Conservation (phyloP, 1,140 invertebrate species). For the Drosophila nebulosa region DNA sequence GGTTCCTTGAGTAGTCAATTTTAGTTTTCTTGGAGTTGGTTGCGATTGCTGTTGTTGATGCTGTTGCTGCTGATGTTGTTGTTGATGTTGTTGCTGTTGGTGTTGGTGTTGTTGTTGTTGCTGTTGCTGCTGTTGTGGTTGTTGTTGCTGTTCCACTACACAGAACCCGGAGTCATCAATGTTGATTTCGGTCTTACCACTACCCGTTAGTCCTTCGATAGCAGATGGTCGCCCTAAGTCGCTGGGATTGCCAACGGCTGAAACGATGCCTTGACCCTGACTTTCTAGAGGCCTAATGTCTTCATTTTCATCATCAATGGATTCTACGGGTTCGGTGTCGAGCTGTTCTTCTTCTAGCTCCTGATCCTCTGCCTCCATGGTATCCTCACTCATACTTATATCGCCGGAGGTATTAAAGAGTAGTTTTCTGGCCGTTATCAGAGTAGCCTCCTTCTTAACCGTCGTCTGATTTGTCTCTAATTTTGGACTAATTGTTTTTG, state of each 20-base stretch:
- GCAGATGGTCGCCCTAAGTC: background rate
- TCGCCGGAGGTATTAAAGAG: conserved; percentile 19
- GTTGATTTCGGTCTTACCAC: conserved; percentile 27
- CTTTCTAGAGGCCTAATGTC: background rate
- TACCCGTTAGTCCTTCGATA: background rate
- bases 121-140: background rate
- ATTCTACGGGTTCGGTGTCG: background rate
- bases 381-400: conserved; percentile 46
- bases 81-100: background rate
- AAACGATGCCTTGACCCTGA: background rate
- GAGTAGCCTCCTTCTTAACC: conserved; percentile 23
- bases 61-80: conserved; percentile 18
- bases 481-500: background rate
- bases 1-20: conserved; percentile 1
- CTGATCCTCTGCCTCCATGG: conserved; percentile 22
- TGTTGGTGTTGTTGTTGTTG: conserved; percentile 16
- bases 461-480: background rate
- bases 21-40: conserved; percentile 30
- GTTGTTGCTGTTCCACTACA: conserved; percentile 19
- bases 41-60: conserved; percentile 21
- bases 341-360: background rate
- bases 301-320: background rate
- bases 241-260: background rate
- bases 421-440: conserved; percentile 16
- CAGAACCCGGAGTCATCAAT: conserved; percentile 44